Evolutionary conservation across 1,140 invertebrate genomes (phyloP), one percentile per base, ranked within the genome.

Genomic region (Zaprionus davidi): DNA sequence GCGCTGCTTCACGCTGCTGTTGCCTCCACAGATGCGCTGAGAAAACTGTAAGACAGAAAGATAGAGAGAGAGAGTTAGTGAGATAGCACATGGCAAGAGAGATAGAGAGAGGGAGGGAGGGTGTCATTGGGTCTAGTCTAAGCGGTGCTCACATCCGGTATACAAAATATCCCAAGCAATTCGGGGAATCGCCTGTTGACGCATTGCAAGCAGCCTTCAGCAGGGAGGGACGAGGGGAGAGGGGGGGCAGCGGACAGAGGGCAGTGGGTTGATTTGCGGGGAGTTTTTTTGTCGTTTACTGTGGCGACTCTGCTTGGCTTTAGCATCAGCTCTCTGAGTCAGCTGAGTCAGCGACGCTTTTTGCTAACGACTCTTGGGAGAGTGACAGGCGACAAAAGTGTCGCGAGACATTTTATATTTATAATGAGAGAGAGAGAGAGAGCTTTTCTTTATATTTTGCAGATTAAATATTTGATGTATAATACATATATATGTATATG

Each of bases 321-420:
- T 31, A 34, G 22, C 76, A 63, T 71, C 60, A 41, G 41, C 51
- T 24, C 72, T 51, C 78, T 73, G 84, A 81, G 81, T 88, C 84
- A 78, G 79, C 83, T 87, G 84, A 87, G 78, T 88, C 84, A 87
- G 83, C 51, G 36, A 68, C 66, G 73, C 60, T 69, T 87, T 88
- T 87, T 81, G 53, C 78, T 72, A 62, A 81, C 77, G 74, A 71
- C 68, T 66, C 81, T 69, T 60, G 58, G 68, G 38, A 31, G 9
- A 34, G 62, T 24, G 15, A 38, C 77, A 73, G 85, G 74, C 76
- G 74, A 88, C 84, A 79, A 87, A 74, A 31, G 11, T 51, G 60
- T 38, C 17, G 15, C 12, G 22, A 62, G 12, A 1, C 2, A n/a
- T 28, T 20, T 44, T 2, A 44, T 44, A 2, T 17, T 7, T 7